phyloP scores from a whole-genome alignment of 2,797 vertebrate genomes.

The Pelobates cultripes region DNA sequence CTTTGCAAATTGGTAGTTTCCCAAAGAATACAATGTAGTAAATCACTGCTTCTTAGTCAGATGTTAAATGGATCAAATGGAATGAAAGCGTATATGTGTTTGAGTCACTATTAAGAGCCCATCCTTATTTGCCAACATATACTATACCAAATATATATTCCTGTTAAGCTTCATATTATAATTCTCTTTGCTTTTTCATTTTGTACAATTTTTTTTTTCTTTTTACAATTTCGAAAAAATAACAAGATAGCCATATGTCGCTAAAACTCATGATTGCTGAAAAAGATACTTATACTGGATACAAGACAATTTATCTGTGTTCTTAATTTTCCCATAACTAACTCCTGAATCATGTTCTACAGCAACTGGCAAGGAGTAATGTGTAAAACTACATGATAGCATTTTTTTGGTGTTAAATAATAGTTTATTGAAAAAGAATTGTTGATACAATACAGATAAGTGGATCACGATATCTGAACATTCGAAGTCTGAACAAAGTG shows the following conservation, averaged over 20 bases:
- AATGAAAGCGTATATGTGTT: slow-evolving; percentile 43
- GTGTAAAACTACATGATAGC: too few relatives aligned
- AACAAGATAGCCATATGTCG: slow-evolving; percentile 59
- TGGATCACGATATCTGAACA: too few relatives aligned
- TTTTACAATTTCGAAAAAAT: slow-evolving; percentile 41
- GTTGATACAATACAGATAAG: too few relatives aligned
- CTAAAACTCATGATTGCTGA: slow-evolving; percentile 23
- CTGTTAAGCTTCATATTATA: slow-evolving; percentile 41
- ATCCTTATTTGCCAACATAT: slow-evolving; percentile 57
- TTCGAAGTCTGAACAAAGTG: too few relatives aligned
- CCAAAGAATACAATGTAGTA: slow-evolving; percentile 41
- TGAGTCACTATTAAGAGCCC: slow-evolving; percentile 41
- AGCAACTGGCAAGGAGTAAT: too few relatives aligned
- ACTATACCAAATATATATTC: slow-evolving; percentile 51
- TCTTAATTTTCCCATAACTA: neutral
- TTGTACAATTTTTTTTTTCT: slow-evolving; percentile 32
- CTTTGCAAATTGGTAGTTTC: slow-evolving; percentile 41
- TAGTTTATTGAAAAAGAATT: too few relatives aligned
- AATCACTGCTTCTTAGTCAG: slow-evolving; percentile 38
- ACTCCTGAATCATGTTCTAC: too few relatives aligned
- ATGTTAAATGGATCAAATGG: slow-evolving; percentile 32
- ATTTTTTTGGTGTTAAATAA: too few relatives aligned
- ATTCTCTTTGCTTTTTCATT: slow-evolving; percentile 55
- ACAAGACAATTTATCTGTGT: neutral
- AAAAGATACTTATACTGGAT: slow-evolving; percentile 20